Base-by-base conservation (phyloP, 2,888 invertebrate genomes). In the Ophonus ardosiacus region DNA sequence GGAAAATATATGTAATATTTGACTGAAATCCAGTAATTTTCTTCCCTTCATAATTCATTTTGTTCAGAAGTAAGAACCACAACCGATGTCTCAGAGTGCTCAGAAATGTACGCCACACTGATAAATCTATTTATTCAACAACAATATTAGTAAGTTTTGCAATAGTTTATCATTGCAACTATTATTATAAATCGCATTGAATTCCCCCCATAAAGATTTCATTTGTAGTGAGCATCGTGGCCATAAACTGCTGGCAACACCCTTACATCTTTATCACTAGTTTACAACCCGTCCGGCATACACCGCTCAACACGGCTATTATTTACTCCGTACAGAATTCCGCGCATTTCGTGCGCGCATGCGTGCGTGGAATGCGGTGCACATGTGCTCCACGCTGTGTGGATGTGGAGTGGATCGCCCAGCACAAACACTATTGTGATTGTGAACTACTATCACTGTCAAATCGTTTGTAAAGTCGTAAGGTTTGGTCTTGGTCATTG, bases 301-400 rank as follows among this genome's bases (percentile, higher is more conserved):
- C 90, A 90, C 88, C 90, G 89, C 88, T 89, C 88, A 88, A 90
- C 90, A 90, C 90, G 90, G 90, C 90, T 89, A 90, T 90, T 90
- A 90, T 90, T 90, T 89, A 90, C 90, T 8, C 43, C 43, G 43
- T 51, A 51, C 43, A 51, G 43, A 51, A 51, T 51, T 51, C 43
- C 43, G 43, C 43, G 43, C 43, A 51, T 51, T 51, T 51, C 13
- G 43, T 51, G 43, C 43, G 43, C 43, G 43, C 43, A 51, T 51
- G 43, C 43, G 43, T 51, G 43, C 13, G 13, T 10, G 43, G 43
- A 51, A 51, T 51, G 43, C 43, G 43, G 13, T 51, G 43, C 43
- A 51, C 31, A 31, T 31, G 31, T 31, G 31, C 31, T 5, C 31
- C 5, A 31, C 31, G 31, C 31, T 31, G 31, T 31, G 31, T 31